Evolutionary conservation across 2,888 invertebrate species (phyloP).

Genomic region (Tiphia femorata): DNA sequence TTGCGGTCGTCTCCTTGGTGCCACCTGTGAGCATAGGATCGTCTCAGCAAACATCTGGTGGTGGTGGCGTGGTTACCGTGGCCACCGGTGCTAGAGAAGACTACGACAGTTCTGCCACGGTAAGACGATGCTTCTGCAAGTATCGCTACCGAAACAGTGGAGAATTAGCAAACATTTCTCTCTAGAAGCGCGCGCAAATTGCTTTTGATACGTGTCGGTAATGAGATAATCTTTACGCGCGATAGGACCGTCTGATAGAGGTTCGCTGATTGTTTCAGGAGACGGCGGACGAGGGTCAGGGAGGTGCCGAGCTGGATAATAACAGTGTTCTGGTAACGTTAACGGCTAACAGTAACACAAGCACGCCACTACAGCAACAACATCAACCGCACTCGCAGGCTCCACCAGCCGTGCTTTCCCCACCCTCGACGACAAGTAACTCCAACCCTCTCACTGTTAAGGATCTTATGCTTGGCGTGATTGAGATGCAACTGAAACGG

Average conservation of each 20-base stretch:
- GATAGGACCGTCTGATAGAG: slow-evolving; percentile 68
- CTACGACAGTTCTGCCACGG: slow-evolving; percentile 73
- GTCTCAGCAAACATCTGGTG: slow-evolving; percentile 56
- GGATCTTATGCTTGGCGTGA: slow-evolving; percentile 86
- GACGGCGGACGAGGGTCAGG: slow-evolving; percentile 89
- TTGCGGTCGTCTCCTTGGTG: slow-evolving; percentile 58
- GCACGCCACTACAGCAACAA: slow-evolving; percentile 68
- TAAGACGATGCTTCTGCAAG: slow-evolving; percentile 54
- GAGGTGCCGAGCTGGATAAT: slow-evolving; percentile 67
- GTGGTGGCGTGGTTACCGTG: slow-evolving; percentile 37
- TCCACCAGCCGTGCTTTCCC: slow-evolving; percentile 62
- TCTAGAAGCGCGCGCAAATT: no score
- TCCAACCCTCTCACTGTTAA: slow-evolving; percentile 80
- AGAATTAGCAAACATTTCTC: no score
- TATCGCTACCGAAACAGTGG: no score
- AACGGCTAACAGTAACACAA: slow-evolving; percentile 55
- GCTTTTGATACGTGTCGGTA: no score
- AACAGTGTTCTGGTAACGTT: slow-evolving; percentile 55
- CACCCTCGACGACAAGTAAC: slow-evolving; percentile 62
- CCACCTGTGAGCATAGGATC: slow-evolving; percentile 53
- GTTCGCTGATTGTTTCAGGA: slow-evolving; percentile 70
- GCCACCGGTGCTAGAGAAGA: slow-evolving; percentile 67
- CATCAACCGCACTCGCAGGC: slow-evolving; percentile 63
- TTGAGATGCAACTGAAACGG: slow-evolving; percentile 84
- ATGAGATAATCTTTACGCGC: slow-evolving; percentile 43